Evolutionary conservation across 2,888 invertebrate genomes (phyloP).

Genomic region (Kuschelorhynchus macadamiae): DNA sequence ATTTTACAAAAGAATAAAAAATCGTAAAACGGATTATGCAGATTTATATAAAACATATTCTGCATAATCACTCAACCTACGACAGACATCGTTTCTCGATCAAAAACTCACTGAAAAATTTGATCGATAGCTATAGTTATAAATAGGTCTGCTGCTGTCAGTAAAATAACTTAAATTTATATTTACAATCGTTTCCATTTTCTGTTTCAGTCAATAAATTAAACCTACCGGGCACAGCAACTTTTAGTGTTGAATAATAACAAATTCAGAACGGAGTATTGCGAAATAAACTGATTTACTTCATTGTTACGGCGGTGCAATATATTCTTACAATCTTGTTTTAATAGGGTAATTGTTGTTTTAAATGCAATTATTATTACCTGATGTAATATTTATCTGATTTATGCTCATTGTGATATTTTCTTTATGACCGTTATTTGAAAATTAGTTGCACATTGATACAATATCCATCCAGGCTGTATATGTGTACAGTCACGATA

Average conservation of each 20-base stretch:
- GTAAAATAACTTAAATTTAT: constrained; percentile 40
- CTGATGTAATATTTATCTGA: constrained; percentile 47
- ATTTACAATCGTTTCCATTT: constrained; percentile 45
- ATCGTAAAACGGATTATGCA: too few relatives aligned
- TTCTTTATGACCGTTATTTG: neutral
- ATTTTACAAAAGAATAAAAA: too few relatives aligned
- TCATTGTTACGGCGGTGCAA: constrained; percentile 42
- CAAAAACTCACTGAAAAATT: constrained; percentile 2
- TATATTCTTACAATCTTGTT: constrained; percentile 47
- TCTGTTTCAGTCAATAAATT: constrained; percentile 45
- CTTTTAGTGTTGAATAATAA: constrained; percentile 46
- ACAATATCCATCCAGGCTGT: neutral
- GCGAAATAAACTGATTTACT: constrained; percentile 44
- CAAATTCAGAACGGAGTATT: constrained; percentile 39
- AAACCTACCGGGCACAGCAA: constrained; percentile 30
- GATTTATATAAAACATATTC: too few relatives aligned
- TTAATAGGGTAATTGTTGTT: constrained; percentile 45
- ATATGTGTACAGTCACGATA: too few relatives aligned
- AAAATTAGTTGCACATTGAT: neutral
- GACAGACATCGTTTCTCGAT: neutral
- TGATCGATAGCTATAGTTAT: constrained; percentile 29
- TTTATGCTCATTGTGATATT: constrained; percentile 35
- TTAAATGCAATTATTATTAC: constrained; percentile 46
- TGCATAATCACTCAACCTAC: neutral
- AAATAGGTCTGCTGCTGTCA: constrained; percentile 28